A percentile compares a stretch with the other conserved stretches of the same genome.
These are phyloP conservation scores for Odontamblyopus rebecca DNA, from an alignment of 2,797 vertebrate genomes.

Conservation along the genomic window DNA sequence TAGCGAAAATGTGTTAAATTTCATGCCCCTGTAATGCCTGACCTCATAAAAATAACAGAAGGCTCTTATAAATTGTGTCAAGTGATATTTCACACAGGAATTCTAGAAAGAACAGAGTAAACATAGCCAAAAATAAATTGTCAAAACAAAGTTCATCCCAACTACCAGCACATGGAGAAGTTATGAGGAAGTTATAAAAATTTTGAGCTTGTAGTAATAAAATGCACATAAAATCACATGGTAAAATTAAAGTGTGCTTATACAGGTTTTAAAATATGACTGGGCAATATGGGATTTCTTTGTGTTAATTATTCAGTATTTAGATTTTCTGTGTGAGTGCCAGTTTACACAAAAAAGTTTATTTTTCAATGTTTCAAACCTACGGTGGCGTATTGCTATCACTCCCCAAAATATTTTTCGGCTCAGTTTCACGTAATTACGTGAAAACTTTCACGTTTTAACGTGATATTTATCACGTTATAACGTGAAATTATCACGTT, in stretches of 20 bases:
- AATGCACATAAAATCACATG: background rate
- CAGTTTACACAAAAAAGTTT: no score
- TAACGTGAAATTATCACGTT: no score
- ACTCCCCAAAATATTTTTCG: no score
- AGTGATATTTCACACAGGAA: conserved; percentile 2
- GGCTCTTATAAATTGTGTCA: conserved; percentile 2
- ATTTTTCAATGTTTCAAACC: background rate
- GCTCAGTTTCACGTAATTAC: no score
- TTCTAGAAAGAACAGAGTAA: no score
- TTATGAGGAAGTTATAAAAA: background rate
- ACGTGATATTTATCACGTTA: no score
- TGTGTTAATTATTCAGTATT: background rate
- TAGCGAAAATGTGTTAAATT: conserved; percentile 26
- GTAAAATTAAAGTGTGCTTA: background rate
- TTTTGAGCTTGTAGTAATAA: background rate
- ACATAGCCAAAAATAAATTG: background rate
- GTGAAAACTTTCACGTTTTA: no score
- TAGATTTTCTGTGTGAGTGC: no score
- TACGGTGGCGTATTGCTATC: no score
- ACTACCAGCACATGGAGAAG: background rate
- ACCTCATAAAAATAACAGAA: conserved; percentile 3
- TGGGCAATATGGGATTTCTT: background rate
- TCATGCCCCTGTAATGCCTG: conserved; percentile 11
- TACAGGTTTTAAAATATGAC: background rate
- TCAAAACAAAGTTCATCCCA: background rate